phyloP scores from a whole-genome alignment of 2,113 vertebrate species.

The Pardalotus punctatus region DNA sequence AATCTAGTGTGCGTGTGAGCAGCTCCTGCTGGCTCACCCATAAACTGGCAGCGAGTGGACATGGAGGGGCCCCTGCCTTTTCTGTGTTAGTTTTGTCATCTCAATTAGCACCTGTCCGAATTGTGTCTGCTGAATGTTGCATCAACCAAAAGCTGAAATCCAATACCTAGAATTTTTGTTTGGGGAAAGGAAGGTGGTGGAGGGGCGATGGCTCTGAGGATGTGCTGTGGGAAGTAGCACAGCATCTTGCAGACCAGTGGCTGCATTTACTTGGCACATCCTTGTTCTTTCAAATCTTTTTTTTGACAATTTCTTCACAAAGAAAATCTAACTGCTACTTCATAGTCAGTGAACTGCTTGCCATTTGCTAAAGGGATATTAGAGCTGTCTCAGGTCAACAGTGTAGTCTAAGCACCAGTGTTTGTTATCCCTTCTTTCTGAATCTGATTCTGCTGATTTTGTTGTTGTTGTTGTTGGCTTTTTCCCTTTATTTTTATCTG shows the following conservation, averaged over 20 bases:
- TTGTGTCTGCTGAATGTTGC: neutral
- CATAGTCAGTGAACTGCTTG: neutral
- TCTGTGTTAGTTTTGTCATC: neutral
- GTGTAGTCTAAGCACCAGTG: neutral
- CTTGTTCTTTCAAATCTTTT: neutral
- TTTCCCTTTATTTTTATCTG: neutral
- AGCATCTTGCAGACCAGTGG: neutral
- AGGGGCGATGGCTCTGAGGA: neutral
- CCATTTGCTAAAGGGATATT: neutral
- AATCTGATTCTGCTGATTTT: neutral
- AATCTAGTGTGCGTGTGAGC: accelerated
- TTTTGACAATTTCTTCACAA: neutral
- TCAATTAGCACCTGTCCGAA: neutral
- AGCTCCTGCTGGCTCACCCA: neutral
- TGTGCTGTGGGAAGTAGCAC: neutral
- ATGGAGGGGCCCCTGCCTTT: neutral
- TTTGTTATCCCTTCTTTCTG: neutral
- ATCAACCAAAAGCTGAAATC: neutral
- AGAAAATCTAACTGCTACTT: neutral
- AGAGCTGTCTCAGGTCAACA: neutral
- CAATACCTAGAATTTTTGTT: neutral
- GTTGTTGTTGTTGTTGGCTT: neutral
- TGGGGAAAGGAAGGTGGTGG: neutral
- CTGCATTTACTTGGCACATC: neutral
- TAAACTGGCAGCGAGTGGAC: neutral